Base-by-base conservation (phyloP, 1,140 invertebrate genomes). In the Odontomachus brunneus region DNA sequence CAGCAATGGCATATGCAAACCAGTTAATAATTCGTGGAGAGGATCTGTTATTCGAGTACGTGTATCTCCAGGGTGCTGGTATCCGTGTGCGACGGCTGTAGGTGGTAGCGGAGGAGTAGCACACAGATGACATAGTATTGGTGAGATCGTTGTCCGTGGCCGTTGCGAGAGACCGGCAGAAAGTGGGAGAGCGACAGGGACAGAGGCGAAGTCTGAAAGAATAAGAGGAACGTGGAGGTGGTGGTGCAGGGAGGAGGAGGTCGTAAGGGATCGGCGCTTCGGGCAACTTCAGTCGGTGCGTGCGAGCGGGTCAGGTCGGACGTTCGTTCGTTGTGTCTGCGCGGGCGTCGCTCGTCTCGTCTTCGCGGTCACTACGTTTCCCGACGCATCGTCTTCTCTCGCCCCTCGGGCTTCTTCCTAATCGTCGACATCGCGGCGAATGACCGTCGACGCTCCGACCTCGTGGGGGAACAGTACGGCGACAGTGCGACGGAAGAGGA, bases 261-360 rank as follows among this genome's bases (percentile, higher is more conserved):
- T 44, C 38, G 66, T 60, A 26, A 74, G 57, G 51, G 75, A 75
- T 85, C 78, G 80, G 78, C 73, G 62, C 82, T 57, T 57, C 60
- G 53, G 33, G 57, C 66, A 48, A 53, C 75, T 76, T 83, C 84
- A 88, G 82, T 86, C 75, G 71, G 82, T 86, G 84, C 86, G 84
- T 80, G 82, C 75, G 72, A 84, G 84, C 84, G 84, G 82, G 65
- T 69, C 71, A 51, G 71, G 29, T 73, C 69, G 84, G 84, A 74
- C 44, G 74, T 86, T 80, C 62, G 22, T 22, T 33, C 55, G 55
- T 48, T 53, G 38, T 17, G 33, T 71, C 26, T 51, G 26, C n/a
- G 38, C 24, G 38, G 38, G 38, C 48, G 7, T 22, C 59, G 33
- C 14, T 66, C 62, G 49, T 55, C 33, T 66, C 76, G 33, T 67